phyloP scores from a whole-genome alignment of 2,888 invertebrate genomes.

The Boloria euphrosyne region DNA sequence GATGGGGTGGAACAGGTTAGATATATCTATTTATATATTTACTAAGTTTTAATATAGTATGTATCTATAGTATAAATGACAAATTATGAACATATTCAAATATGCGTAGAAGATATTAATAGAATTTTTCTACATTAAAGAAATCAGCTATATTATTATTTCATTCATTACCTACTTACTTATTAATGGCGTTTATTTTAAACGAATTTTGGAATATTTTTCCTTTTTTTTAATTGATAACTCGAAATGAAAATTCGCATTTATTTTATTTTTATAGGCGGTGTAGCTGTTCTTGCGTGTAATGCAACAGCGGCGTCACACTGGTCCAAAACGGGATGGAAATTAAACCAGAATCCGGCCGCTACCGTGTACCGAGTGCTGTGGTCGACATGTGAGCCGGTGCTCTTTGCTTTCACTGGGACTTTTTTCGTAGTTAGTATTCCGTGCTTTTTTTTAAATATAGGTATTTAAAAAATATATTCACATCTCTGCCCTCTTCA shows the following conservation, averaged over 20 bases:
- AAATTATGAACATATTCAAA: too few species aligned
- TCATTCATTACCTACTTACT: too few species aligned
- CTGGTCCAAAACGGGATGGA: conserved; percentile 69
- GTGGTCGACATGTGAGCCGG: conserved; percentile 69
- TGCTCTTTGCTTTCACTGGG: conserved; percentile 70
- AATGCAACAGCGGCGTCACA: conserved; percentile 68
- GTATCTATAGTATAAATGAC: background rate
- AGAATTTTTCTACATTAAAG: too few species aligned
- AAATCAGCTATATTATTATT: too few species aligned
- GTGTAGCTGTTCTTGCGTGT: conserved; percentile 70
- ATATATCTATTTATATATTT: conserved; percentile 23
- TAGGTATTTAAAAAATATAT: background rate
- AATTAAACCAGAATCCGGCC: conserved; percentile 68
- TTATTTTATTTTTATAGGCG: conserved; percentile 49
- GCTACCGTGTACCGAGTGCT: conserved; percentile 68
- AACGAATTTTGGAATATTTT: too few species aligned
- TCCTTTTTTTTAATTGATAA: too few species aligned
- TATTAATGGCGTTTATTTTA: too few species aligned
- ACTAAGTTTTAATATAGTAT: background rate
- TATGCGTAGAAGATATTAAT: too few species aligned
- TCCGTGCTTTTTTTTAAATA: background rate
- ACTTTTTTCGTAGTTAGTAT: conserved; percentile 67
- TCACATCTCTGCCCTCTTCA: too few species aligned
- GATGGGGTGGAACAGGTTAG: conserved; percentile 72
- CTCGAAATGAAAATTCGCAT: too few species aligned